Evolutionary conservation across 2,888 invertebrate species (phyloP), one percentile per base, ranked within the genome.

Genomic region (Rhagonycha fulva): DNA sequence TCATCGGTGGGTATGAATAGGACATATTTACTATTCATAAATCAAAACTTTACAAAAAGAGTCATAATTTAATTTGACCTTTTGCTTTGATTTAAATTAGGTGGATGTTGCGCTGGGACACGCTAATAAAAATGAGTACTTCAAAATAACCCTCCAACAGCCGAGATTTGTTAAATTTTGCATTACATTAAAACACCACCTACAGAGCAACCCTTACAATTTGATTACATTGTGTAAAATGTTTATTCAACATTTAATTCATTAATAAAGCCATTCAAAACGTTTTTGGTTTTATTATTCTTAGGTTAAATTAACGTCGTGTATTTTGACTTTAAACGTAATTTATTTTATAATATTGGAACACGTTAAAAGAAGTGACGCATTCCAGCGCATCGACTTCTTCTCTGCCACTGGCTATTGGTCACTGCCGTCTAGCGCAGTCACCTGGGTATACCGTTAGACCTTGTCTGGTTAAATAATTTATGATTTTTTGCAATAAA

Each of bases 351-450:
- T 47, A 47, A 47, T 47, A 47, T 47, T 47, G 47, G 47, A 47
- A 47, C 24, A 66, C 23, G 23, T 24, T 66, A n/a, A 66, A 62
- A 74, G 68, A 75, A 75, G 70, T 75, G 70, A 71, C 70, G 32
- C 74, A 75, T 75, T 70, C 74, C 71, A 32, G 24, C 32, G 14
- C 63, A 30, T 30, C 63, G 68, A 14, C 71, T 72, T 66, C 67
- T 19, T n/a, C 62, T 71, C 67, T 19, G 74, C 74, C 74, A 14
- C n/a, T 26, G 71, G 77, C 70, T 75, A 72, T 77, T 77, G 77
- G 75, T 75, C 77, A 77, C 66, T 74, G 62, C 62, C 75, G 75
- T 75, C 77, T 77, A 74, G 77, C 70, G 66, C 68, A 73, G 76
- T 77, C 76, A 74, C 66, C 71, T 62, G 30, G 47, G 23, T 47